phyloP scores from a whole-genome alignment of 2,888 invertebrate species.

The Campoplex nolae region DNA sequence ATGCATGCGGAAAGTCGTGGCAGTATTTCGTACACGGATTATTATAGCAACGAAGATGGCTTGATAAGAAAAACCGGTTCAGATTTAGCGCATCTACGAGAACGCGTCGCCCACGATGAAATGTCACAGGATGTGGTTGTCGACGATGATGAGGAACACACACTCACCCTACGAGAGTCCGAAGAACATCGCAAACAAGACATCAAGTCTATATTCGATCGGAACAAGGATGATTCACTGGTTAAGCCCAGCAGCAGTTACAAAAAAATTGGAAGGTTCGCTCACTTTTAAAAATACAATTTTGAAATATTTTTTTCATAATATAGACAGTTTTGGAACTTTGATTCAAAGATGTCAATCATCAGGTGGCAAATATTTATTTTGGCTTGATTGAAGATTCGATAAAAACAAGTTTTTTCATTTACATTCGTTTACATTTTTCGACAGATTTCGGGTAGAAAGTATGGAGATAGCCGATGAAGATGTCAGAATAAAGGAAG shows the following conservation, averaged over 20 bases:
- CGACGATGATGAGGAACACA: constrained; percentile 83
- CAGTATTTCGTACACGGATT: constrained; percentile 83
- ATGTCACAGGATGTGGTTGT: constrained; percentile 74
- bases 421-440: neutral
- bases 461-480: constrained; percentile 82
- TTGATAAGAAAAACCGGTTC: constrained; percentile 78
- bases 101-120: constrained; percentile 64
- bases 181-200: constrained; percentile 83
- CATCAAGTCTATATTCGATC: constrained; percentile 81
- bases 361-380: too few species aligned
- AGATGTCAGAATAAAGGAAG: constrained; percentile 82
- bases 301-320: neutral
- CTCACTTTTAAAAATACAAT: neutral
- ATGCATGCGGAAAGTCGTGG: constrained; percentile 80
- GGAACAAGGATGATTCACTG: constrained; percentile 53
- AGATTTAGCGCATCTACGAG: constrained; percentile 69
- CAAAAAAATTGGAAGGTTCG: constrained; percentile 82
- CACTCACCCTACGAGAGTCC: constrained; percentile 80
- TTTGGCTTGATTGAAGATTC: too few species aligned
- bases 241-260: constrained; percentile 77
- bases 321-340: too few species aligned
- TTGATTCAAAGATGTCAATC: too few species aligned
- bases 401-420: too few species aligned
- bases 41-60: constrained; percentile 83
- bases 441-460: constrained; percentile 81